A percentile compares a stretch with the other conserved stretches of the same genome.
Evolutionary conservation across 92 coral and sea anemone species (phyloP).

Genomic region (Porites divaricata): DNA sequence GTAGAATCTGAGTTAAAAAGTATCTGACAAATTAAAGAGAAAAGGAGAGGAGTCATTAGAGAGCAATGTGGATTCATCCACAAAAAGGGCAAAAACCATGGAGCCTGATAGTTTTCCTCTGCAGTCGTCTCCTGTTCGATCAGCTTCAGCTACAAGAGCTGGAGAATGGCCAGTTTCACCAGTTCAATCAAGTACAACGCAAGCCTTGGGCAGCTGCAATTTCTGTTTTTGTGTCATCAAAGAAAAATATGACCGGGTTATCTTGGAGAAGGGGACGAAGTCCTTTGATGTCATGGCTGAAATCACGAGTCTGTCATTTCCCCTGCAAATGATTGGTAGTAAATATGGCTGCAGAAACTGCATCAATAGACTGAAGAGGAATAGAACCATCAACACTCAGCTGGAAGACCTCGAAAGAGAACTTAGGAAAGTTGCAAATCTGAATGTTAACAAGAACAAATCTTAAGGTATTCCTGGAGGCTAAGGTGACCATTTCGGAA

Average conservation of each 20-base stretch:
- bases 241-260: not conserved
- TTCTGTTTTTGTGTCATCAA: not conserved
- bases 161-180: not conserved
- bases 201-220: not conserved
- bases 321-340: constrained; percentile 1
- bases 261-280: not conserved
- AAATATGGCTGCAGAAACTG: constrained; percentile 22
- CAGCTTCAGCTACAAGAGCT: not conserved
- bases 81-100: too few relatives aligned
- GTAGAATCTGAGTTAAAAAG: too few relatives aligned
- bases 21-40: too few relatives aligned
- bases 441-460: not conserved
- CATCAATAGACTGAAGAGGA: constrained; percentile 35
- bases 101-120: too few relatives aligned
- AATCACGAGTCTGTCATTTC: not conserved
- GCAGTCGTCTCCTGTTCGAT: not conserved
- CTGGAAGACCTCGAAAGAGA: constrained; percentile 12
- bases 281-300: not conserved
- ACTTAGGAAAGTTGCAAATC: constrained; percentile 1
- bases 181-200: not conserved
- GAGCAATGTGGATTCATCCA: too few relatives aligned
- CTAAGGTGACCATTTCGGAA: too few relatives aligned
- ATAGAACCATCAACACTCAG: constrained; percentile 11
- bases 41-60: too few relatives aligned
- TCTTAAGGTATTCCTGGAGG: too few relatives aligned